Conservation (phyloP, 37 sponge, comb jelly and placozoan species). For the Haliclona indistincta region DNA sequence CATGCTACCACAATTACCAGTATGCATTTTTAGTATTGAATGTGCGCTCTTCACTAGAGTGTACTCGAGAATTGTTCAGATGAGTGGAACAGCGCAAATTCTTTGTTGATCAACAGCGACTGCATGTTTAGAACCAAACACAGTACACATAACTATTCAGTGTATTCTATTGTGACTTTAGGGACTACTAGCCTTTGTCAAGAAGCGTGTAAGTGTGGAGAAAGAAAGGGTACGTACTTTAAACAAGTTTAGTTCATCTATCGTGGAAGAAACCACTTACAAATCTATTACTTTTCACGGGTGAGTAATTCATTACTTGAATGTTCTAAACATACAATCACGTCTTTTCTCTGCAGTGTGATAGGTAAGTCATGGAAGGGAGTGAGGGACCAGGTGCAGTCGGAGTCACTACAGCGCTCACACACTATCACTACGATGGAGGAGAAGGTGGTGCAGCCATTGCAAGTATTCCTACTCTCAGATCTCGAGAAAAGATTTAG, state of each 20-base stretch:
- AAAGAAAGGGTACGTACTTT: constrained; percentile 44
- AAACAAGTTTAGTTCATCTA: constrained; percentile 27
- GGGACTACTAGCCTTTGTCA: constrained; percentile 34
- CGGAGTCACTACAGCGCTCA: constrained; percentile 37
- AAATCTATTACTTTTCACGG: constrained; percentile 56
- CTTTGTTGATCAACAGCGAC: neutral
- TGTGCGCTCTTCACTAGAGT: neutral
- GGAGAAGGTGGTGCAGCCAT: constrained; percentile 43
- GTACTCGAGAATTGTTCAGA: neutral
- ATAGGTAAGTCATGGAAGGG: constrained; percentile 18
- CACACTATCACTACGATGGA: constrained; percentile 32
- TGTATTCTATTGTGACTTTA: neutral
- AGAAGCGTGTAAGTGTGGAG: constrained; percentile 44
- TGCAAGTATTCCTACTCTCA: constrained; percentile 30
- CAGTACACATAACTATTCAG: neutral
- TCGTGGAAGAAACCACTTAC: constrained; percentile 39
- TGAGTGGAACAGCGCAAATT: neutral
- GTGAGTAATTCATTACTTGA: constrained; percentile 12
- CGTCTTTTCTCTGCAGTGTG: neutral
- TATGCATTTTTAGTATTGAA: neutral
- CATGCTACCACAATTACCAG: neutral
- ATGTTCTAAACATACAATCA: too few relatives aligned
- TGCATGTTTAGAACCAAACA: neutral
- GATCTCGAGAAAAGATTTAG: constrained; percentile 60
- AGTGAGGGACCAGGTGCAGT: constrained; percentile 21